phyloP scores from a whole-genome alignment of 2,113 vertebrate genomes.

The Eulemur macaco region DNA sequence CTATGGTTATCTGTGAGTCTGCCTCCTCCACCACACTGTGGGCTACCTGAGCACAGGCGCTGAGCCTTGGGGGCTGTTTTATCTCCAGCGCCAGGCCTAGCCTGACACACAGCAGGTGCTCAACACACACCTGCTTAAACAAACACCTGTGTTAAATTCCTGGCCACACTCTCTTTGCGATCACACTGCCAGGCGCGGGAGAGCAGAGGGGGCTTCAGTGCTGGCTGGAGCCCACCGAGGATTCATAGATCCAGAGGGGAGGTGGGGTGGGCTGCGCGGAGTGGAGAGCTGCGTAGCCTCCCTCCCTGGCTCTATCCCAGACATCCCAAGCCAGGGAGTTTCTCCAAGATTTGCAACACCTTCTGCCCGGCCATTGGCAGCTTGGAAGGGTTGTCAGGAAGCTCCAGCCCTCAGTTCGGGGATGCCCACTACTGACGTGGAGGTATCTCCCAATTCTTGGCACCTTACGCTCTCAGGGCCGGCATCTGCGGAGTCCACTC shows the following conservation, averaged over 20 bases:
- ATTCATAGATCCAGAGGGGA: background rate
- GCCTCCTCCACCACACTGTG: background rate
- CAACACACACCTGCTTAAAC: background rate
- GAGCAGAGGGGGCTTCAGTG: background rate
- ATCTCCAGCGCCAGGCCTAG: background rate
- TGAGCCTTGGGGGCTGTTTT: background rate
- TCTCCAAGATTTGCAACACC: background rate
- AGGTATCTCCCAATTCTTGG: background rate
- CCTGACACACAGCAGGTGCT: background rate
- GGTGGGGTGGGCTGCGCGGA: background rate
- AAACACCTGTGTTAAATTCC: background rate
- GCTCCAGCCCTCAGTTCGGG: background rate
- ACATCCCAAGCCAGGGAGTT: background rate
- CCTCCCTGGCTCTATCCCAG: background rate
- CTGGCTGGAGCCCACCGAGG: background rate
- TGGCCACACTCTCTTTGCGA: background rate
- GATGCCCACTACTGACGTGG: background rate
- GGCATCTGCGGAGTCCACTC: background rate
- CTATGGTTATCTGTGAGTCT: background rate
- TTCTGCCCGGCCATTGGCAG: background rate
- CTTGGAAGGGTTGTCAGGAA: background rate
- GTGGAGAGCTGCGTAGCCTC: background rate
- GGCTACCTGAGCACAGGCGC: background rate
- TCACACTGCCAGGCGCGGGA: background rate
- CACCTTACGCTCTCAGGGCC: fast-evolving